Evolutionary conservation across 2,797 vertebrate species (phyloP), one percentile per base, ranked within the genome.

Genomic region (Zenarchopterus dispar): DNA sequence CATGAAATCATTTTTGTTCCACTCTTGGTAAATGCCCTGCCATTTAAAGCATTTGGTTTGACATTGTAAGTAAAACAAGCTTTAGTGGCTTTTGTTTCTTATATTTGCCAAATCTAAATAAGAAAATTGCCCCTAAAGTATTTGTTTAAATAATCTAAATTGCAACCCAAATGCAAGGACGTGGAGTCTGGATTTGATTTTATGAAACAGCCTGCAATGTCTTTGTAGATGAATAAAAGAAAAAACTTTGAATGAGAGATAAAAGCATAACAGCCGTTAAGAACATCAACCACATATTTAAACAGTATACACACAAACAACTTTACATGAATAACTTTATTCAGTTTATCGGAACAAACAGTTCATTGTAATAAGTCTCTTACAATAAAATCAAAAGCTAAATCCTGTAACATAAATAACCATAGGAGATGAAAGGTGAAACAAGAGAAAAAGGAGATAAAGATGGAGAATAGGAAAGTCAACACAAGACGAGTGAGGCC

Each of bases 251-350:
- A 74, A 75, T 52, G 46, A 70, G 56, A 53, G 31, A 66, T 70
- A 56, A 70, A 78, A 77, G 6, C 46, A 74, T 22, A 22, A 67
- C 19, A 68, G 13, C 73, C 44, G 73, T 62, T n/a, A 61, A 53
- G 22, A 24, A 15, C 75, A 70, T 70, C 64, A 84, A 13, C 70
- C 61, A 85, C 74, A 81, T 48, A 64, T 21, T 77, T 54, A 83
- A 58, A 76, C 77, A 55, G 51, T 81, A 85, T 47, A 81, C 76
- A 84, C 75, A 70, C 57, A 47, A 80, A 63, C 28, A 28, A 28
- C 5, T 28, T 28, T 28, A 77, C 54, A 59, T 78, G 31, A 75
- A 76, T 41, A 46, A 85, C 84, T 92, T 90, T 92, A 91, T 92
- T 92, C 47, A 76, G 59, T 55, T 59, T 50, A 78, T 73, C 58